These are phyloP conservation scores for Cotesia vestalis DNA, from an alignment of 1,140 invertebrate species.

Conservation along the genomic window DNA sequence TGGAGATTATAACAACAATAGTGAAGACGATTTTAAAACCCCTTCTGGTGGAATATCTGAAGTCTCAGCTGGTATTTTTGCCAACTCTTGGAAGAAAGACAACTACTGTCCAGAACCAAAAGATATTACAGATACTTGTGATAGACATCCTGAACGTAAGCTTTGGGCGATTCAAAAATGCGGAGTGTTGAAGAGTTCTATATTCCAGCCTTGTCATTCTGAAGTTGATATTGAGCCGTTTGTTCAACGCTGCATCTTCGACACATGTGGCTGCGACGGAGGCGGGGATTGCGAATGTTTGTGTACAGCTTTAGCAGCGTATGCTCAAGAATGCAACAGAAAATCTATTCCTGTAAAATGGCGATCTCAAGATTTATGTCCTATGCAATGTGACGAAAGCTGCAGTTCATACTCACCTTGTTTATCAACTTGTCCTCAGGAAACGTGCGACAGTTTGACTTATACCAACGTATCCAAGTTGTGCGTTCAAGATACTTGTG, in stretches of 20 bases:
- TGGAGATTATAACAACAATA: constrained; percentile 89
- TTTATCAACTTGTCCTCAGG: constrained; percentile 79
- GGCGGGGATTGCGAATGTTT: constrained; percentile 91
- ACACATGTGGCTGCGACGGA: constrained; percentile 85
- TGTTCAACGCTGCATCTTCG: constrained; percentile 77
- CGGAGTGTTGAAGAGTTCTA: constrained; percentile 74
- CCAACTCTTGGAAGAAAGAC: constrained; percentile 87
- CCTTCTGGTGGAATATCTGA: constrained; percentile 80
- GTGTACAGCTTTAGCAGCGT: constrained; percentile 86
- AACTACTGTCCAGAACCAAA: constrained; percentile 73
- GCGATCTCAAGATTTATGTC: constrained; percentile 83
- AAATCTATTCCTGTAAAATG: constrained; percentile 79
- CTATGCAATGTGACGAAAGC: constrained; percentile 85
- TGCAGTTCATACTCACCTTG: constrained; percentile 84
- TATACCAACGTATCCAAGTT: constrained; percentile 68
- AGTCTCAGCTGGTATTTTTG: constrained; percentile 78
- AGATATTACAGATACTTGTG: constrained; percentile 73
- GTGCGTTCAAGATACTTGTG: constrained; percentile 78
- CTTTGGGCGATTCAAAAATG: constrained; percentile 82
- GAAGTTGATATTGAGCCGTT: constrained; percentile 79
- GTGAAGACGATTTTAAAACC: constrained; percentile 83
- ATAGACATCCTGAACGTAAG: constrained; percentile 75
- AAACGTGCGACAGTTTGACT: constrained; percentile 83
- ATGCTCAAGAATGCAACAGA: constrained; percentile 82
- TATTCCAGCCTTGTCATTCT: constrained; percentile 81